phyloP scores from a whole-genome alignment of 2,888 invertebrate genomes.

The Ashinkailepas kermadecensis region DNA sequence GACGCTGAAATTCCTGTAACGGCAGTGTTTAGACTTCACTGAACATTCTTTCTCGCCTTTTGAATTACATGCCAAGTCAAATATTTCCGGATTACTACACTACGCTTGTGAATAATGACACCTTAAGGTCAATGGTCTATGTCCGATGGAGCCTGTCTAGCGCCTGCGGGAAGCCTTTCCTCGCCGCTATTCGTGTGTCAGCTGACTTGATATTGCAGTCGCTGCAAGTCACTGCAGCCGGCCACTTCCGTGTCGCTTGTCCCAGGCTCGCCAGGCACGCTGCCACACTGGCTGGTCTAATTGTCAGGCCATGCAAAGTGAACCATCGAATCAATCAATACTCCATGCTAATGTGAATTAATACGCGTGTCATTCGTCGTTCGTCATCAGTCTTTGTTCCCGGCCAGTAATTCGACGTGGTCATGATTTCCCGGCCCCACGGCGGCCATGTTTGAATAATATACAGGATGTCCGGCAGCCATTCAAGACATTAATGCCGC shows the following conservation, averaged over 20 bases:
- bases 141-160: too few species aligned
- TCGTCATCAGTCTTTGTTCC: constrained; percentile 15
- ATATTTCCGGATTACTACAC: too few species aligned
- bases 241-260: not conserved
- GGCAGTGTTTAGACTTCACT: too few species aligned
- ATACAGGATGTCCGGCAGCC: not conserved
- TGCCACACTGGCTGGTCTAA: not conserved
- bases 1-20: too few species aligned
- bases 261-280: not conserved
- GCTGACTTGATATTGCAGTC: too few species aligned
- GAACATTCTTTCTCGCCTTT: too few species aligned
- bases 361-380: not conserved
- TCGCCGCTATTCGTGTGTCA: too few species aligned
- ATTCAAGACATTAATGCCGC: not conserved
- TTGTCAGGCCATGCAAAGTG: constrained; percentile 4
- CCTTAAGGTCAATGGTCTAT: too few species aligned
- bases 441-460: not conserved
- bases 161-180: too few species aligned
- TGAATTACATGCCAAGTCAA: too few species aligned
- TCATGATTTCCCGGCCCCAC: not conserved
- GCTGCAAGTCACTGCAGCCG: not conserved
- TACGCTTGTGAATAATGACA: too few species aligned
- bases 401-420: not conserved
- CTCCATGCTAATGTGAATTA: constrained; percentile 12
- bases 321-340: not conserved